Percentiles rank a stretch among this genome's conserved stretches.
These are phyloP conservation scores for Hirundichthys speculiger DNA, from an alignment of 2,113 vertebrate genomes.

Conservation along the genomic window DNA sequence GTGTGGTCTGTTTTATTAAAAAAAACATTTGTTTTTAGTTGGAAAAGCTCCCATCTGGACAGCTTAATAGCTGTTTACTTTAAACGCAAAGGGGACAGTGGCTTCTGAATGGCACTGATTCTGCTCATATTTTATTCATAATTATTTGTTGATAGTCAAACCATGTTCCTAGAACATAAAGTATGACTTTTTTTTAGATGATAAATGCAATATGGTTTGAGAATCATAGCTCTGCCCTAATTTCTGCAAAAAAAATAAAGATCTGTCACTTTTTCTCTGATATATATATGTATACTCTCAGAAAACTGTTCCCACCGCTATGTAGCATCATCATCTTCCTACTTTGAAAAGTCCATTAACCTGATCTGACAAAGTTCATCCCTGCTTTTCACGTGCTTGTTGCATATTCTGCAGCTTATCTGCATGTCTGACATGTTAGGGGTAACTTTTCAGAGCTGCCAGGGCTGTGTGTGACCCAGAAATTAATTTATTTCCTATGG, in stretches of 20 bases:
- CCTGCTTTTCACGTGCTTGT: constrained; percentile 20
- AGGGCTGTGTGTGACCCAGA: constrained; percentile 6
- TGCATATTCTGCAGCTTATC: constrained; percentile 31
- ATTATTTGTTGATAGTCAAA: constrained; percentile 47
- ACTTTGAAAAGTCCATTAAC: constrained; percentile 68
- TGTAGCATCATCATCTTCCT: constrained; percentile 27
- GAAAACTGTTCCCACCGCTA: constrained; percentile 22
- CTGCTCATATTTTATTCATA: constrained; percentile 65
- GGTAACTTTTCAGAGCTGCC: constrained; percentile 1
- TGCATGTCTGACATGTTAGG: constrained; percentile 12
- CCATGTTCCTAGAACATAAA: constrained; percentile 39
- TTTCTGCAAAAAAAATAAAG: constrained; percentile 19
- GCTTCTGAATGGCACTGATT: constrained; percentile 22
- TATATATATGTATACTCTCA: constrained; percentile 3
- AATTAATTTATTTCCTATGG: constrained; percentile 23
- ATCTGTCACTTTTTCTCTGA: constrained; percentile 25
- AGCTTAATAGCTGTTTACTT: neutral
- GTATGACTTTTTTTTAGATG: constrained; percentile 37
- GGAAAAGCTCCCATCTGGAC: constrained; percentile 19
- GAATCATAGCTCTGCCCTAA: constrained; percentile 20
- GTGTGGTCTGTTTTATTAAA: constrained; percentile 23
- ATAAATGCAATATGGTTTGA: constrained; percentile 31
- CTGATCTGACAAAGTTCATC: constrained; percentile 47
- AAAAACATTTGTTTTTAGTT: constrained; percentile 1
- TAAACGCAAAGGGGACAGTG: constrained; percentile 15